These are phyloP conservation scores for Tromatobia lineatoria DNA, from an alignment of 2,888 invertebrate genomes.

Conservation along the genomic window DNA sequence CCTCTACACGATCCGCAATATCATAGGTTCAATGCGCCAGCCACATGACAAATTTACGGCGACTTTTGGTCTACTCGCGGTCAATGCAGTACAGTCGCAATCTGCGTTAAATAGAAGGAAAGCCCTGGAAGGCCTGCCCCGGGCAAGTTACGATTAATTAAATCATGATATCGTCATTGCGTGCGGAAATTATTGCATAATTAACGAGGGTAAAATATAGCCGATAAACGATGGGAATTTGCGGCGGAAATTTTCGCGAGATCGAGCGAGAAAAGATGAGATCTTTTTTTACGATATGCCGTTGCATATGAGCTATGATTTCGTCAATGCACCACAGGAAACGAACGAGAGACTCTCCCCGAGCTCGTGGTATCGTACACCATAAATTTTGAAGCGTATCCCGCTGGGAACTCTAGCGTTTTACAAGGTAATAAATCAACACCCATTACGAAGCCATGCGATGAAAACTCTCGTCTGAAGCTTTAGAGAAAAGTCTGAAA, in stretches of 20 bases:
- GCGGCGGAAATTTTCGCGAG: conserved; percentile 24
- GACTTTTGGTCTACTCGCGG: conserved; percentile 26
- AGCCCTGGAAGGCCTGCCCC: neutral
- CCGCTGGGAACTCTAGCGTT: conserved; percentile 16
- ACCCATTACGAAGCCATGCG: conserved; percentile 45
- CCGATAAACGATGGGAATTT: conserved; percentile 8
- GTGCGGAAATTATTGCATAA: conserved; percentile 15
- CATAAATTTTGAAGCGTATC: conserved; percentile 53
- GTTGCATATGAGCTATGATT: conserved; percentile 16
- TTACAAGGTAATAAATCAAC: conserved; percentile 52
- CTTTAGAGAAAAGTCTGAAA: neutral
- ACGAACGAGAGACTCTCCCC: conserved; percentile 18
- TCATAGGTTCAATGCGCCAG: conserved; percentile 25
- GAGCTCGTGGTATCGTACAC: conserved; percentile 11
- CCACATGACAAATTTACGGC: conserved; percentile 31
- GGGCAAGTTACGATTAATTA: conserved; percentile 32
- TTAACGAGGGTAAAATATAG: conserved; percentile 12
- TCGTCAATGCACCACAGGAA: conserved; percentile 27
- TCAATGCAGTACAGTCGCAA: conserved; percentile 11
- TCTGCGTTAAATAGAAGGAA: neutral
- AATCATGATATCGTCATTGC: conserved; percentile 11
- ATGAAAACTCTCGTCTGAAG: conserved; percentile 27
- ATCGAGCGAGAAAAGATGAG: neutral
- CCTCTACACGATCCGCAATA: neutral
- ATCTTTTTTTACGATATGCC: neutral